Conservation (phyloP, 2,113 vertebrate genomes). For the Oryzias melastigma region DNA sequence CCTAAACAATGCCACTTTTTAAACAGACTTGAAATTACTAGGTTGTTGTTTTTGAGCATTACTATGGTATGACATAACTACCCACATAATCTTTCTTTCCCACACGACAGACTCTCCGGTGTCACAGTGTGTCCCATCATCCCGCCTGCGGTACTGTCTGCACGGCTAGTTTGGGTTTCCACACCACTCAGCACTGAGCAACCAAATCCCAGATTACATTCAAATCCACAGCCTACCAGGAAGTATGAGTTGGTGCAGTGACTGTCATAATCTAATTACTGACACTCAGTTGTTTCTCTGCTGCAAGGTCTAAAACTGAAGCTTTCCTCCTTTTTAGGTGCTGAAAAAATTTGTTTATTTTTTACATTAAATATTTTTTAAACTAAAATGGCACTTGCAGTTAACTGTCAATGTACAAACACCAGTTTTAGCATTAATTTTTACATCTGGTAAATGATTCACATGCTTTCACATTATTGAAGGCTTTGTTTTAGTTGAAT, state of each 20-base stretch:
- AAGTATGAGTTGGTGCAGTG: conserved; percentile 49
- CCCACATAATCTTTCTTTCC: conserved; percentile 2
- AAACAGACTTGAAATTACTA: conserved; percentile 19
- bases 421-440: too few species aligned
- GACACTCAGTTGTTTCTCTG: conserved; percentile 1
- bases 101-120: background rate
- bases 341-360: background rate
- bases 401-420: too few species aligned
- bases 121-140: background rate
- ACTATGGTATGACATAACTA: conserved; percentile 31
- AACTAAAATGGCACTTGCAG: background rate
- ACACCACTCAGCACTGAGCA: conserved; percentile 72
- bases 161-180: conserved; percentile 65
- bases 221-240: conserved; percentile 65
- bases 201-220: conserved; percentile 75
- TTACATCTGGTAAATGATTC: too few species aligned
- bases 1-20: conserved; percentile 8
- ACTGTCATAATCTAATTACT: conserved; percentile 68
- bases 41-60: conserved; percentile 19
- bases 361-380: too few species aligned
- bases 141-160: conserved; percentile 2
- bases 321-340: background rate
- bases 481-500: too few species aligned
- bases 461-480: too few species aligned
- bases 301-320: conserved; percentile 2